Percentiles rank a stretch among this genome's conserved stretches.
Evolutionary conservation across 1,140 invertebrate genomes (phyloP).

Genomic region (Eurosta solidaginis): DNA sequence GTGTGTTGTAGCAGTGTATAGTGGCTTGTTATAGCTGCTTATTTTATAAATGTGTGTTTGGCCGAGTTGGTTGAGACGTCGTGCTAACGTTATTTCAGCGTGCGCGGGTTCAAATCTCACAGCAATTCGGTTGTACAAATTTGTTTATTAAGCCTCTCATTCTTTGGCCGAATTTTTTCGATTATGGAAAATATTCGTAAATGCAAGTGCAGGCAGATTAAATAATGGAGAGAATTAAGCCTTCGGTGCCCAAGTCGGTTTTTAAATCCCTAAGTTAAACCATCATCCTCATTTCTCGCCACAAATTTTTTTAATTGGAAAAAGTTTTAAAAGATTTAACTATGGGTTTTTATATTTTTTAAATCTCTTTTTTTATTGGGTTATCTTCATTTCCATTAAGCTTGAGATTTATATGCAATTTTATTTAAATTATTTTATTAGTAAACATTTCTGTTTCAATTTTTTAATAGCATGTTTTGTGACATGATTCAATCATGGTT

Average conservation of each 20-base stretch:
- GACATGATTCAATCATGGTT: too few species aligned
- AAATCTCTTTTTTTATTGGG: background rate
- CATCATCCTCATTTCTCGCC: constrained; percentile 35
- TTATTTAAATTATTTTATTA: too few species aligned
- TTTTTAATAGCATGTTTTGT: too few species aligned
- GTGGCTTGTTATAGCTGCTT: too few species aligned
- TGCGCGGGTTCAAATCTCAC: background rate
- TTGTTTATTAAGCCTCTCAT: constrained; percentile 18
- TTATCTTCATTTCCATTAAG: too few species aligned
- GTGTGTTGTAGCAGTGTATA: too few species aligned
- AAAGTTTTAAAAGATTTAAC: background rate
- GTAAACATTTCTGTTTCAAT: too few species aligned
- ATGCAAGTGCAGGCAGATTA: constrained; percentile 34
- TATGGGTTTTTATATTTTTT: background rate
- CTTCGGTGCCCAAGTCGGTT: constrained; percentile 36
- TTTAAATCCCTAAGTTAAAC: constrained; percentile 33
- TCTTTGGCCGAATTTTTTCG: constrained; percentile 35
- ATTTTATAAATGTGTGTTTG: too few species aligned
- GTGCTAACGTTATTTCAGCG: too few species aligned
- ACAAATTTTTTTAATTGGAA: constrained; percentile 31
- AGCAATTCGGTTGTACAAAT: background rate
- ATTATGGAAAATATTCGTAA: constrained; percentile 28
- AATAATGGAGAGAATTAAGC: constrained; percentile 30
- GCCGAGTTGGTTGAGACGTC: too few species aligned
- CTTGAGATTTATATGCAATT: too few species aligned